Evolutionary conservation across 2,113 vertebrate species (phyloP), one percentile per base, ranked within the genome.

Genomic region (Nematolebias whitei): DNA sequence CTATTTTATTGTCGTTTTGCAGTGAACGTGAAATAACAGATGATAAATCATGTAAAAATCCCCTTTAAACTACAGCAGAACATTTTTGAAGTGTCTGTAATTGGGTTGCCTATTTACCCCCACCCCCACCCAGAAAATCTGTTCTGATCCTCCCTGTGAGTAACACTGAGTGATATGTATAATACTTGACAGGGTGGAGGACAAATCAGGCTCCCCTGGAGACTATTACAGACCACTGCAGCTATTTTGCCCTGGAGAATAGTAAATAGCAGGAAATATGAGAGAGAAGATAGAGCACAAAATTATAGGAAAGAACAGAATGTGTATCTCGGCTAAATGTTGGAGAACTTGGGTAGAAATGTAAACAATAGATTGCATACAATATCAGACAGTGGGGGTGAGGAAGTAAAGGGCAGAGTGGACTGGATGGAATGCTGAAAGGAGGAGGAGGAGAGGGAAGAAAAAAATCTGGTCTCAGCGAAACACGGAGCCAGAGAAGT

Each of bases 201-300:
- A 81, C 66, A 47, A 71, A 72, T 53, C 47, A 58, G 63, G 59
- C 56, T 79, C 60, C 79, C 47, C 71, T 48, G 38, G 88, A 84
- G 84, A 88, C 62, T 57, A 83, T 87, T 85, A 87, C 82, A 84
- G 54, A 75, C 63, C 63, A 58, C 68, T 72, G 51, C 41, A 79
- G 75, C 61, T 80, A 70, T 85, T 84, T 79, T 43, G 49, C 32
- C 51, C 63, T 44, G 65, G 19, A 75, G 59, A 63, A 61, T 2
- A 20, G 48, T 68, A 81, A 78, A 74, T 60, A 64, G 51, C 14
- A 16, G 18, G 35, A 58, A 20, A 79, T 77, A 80, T 82, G 70
- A 74, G 23, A 68, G 65, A 64, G 60, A 14, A 0, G 0, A 62
- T 7, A n/a, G 15, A 56, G 26, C 23, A 18, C 9, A 51, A 66